phyloP scores from a whole-genome alignment of 2,113 vertebrate species.

The Myiopsitta monachus region DNA sequence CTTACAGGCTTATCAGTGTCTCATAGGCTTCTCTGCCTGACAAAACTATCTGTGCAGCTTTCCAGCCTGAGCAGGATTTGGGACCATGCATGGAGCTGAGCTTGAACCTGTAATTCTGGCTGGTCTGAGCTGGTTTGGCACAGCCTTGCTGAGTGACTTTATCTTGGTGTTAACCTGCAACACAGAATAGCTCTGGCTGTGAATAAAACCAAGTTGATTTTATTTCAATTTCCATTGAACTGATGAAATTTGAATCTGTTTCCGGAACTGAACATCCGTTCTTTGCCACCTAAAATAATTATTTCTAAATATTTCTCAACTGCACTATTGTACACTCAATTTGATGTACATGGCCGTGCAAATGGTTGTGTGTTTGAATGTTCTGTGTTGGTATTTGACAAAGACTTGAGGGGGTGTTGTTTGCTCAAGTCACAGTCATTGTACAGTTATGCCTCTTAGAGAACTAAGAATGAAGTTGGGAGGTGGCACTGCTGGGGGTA shows the following conservation, averaged over 20 bases:
- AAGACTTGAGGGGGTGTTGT: not conserved
- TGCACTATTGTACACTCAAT: not conserved
- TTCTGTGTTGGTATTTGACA: not conserved
- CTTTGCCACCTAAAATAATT: not conserved
- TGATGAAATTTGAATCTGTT: not conserved
- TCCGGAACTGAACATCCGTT: not conserved
- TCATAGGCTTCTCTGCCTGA: not conserved
- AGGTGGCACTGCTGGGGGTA: not conserved
- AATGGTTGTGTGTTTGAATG: not conserved
- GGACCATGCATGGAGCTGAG: not conserved
- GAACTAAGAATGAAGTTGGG: not conserved
- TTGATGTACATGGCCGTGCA: not conserved
- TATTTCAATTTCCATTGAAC: not conserved
- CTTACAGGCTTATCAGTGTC: not conserved
- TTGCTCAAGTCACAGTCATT: not conserved
- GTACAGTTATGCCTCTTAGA: not conserved
- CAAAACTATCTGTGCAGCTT: not conserved
- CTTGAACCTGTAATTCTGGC: not conserved
- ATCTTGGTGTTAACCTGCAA: not conserved
- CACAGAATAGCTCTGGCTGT: not conserved
- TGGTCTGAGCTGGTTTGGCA: constrained; percentile 12
- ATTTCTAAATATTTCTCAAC: not conserved
- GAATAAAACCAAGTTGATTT: not conserved
- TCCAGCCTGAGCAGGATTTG: not conserved
- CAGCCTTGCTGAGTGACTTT: not conserved